Evolutionary conservation across 2,113 vertebrate species (phyloP), one percentile per base, ranked within the genome.

Genomic region (Laticauda laticaudata): DNA sequence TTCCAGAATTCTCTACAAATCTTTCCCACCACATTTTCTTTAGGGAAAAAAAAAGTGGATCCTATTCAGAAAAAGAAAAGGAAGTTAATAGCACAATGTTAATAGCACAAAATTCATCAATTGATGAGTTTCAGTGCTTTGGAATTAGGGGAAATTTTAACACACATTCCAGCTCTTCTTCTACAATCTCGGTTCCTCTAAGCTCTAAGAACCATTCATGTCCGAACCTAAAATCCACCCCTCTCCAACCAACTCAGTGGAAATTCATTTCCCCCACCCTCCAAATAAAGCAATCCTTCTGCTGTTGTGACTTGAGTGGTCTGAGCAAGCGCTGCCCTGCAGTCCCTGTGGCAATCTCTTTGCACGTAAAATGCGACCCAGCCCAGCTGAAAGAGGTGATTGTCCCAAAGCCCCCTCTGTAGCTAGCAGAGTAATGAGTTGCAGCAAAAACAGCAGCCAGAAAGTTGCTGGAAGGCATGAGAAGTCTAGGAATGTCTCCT

Each of bases 381-480:
- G 89, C 89, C 90, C 89, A 90, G 56, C 89, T 93, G 81, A 90
- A 93, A 93, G 92, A 90, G 75, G 92, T 15, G n/a, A 90, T 93
- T 90, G 92, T 93, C 92, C 92, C 92, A 45, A 86, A 48, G 56
- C 45, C 75, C 10, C 57, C 51, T 54, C 88, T 39, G 10, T 56
- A 64, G 57, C 51, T 92, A 57, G 75, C 8, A 21, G 56, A 90
- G 55, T 90, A 92, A 94, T 90, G 91, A 92, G 88, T 88, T 92
- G 87, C 91, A 75, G 81, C 51, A 90, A 81, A 64, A 92, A 75
- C 89, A 75, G 93, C 88, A 92, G 81, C 93, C 34, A 91, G 91
- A 94, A 94, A 92, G 93, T 94, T 56, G 57, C 91, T 92, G 93
- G 91, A 87, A 92, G 93, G 57, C 91, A 92, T 55, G 57, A 87